Evolutionary conservation across 2,888 invertebrate species (phyloP).

Genomic region (Cordylochernes scorpioides): DNA sequence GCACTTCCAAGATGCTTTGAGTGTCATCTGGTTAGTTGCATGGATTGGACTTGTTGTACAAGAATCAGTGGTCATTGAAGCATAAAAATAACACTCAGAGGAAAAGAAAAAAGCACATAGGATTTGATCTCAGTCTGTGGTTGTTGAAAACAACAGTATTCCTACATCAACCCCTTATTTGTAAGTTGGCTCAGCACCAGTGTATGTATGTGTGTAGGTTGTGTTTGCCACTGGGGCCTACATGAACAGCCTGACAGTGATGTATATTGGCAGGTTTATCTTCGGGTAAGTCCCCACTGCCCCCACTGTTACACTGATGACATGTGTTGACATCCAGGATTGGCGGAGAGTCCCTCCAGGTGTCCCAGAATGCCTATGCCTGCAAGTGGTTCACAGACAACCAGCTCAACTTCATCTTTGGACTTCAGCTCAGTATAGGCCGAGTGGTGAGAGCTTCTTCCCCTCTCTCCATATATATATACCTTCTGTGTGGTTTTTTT

Average conservation of each 20-base stretch:
- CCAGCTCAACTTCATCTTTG: conserved; percentile 93
- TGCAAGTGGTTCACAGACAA: conserved; percentile 93
- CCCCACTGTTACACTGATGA: conserved; percentile 3
- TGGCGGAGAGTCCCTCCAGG: conserved; percentile 82
- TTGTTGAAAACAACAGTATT: no score
- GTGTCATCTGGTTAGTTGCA: no score
- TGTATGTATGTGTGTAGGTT: no score
- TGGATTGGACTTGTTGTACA: no score
- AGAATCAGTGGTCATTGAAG: no score
- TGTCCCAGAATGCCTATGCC: conserved; percentile 88
- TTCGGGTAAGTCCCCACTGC: conserved; percentile 36
- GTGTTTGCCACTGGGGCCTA: conserved; percentile 61
- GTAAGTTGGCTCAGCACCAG: no score
- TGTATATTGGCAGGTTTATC: conserved; percentile 72
- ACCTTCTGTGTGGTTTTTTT: conserved; percentile 1
- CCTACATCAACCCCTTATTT: no score
- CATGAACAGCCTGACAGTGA: conserved; percentile 50
- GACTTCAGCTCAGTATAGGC: conserved; percentile 75
- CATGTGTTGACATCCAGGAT: conserved; percentile 33
- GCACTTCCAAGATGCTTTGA: no score
- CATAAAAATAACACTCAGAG: no score
- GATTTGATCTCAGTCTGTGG: no score
- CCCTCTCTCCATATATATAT: conserved; percentile 4
- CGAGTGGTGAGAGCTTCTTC: conserved; percentile 32
- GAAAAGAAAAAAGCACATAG: no score